Evolutionary conservation across 1,140 invertebrate genomes (phyloP), one percentile per base, ranked within the genome.

Genomic region (Papilio xuthus): DNA sequence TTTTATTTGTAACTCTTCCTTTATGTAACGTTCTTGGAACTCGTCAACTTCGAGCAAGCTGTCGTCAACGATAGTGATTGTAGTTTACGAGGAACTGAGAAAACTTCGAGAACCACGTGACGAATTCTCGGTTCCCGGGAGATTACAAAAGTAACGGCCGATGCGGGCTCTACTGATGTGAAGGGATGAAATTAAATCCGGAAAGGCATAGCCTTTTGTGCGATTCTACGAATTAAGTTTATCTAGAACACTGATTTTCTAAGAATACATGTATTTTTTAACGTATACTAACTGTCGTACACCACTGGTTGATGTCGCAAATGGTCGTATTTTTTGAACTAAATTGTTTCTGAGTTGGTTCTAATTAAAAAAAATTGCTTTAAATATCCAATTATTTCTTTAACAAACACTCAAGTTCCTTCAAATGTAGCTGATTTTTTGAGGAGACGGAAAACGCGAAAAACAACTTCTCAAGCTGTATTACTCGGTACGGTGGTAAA

Each of bases 381-480:
- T 20, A 53, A 53, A 53, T 20, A 20, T 20, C n/a, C 12, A 20
- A 26, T 47, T 26, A 23, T 26, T 13, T 23, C 26, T 47, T 23
- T 41, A 41, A 12, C 42, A 13, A 72, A 72, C 42, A 41, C 20
- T 23, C 15, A 41, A 72, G 6, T 72, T 72, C 6, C 15, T 15
- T 44, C 12, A 44, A 72, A 44, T 41, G 18, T 71, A 42, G 80
- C 78, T 72, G 78, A 84, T 15, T 67, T 67, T 28, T 67, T 32
- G 4, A 67, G 23, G 12, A 53, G 85, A 89, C 86, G 85, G 86
- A 89, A 88, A 89, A 84, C 82, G 84, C 83, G 84, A 74, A 85
- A 87, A 82, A 82, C 85, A 82, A 82, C 72, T 85, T 84, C 85
- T 82, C 80, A 69, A 78, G 80, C 78, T 80, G 73, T 82, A 83